Evolutionary conservation across 2,888 invertebrate genomes (phyloP).

Genomic region (Pycnomerus fuliginosus): DNA sequence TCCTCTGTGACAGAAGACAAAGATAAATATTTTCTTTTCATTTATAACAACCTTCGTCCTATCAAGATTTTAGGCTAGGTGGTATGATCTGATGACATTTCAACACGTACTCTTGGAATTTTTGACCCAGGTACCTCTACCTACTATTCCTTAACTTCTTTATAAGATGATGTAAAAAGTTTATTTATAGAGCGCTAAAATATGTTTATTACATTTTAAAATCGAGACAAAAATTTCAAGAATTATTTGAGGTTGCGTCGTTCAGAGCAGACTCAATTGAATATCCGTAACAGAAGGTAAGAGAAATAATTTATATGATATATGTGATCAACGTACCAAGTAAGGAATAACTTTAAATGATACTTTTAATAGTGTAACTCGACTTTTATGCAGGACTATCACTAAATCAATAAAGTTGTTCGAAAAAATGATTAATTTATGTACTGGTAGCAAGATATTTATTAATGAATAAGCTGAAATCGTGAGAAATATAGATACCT

Average conservation of each 20-base stretch:
- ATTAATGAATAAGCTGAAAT: constrained; percentile 32
- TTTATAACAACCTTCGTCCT: constrained; percentile 13
- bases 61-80: constrained; percentile 18
- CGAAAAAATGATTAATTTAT: constrained; percentile 35
- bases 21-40: constrained; percentile 15
- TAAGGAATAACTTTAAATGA: constrained; percentile 20
- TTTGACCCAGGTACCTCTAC: no score
- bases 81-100: constrained; percentile 18
- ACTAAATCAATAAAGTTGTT: constrained; percentile 33
- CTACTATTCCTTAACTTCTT: no score
- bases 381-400: constrained; percentile 22
- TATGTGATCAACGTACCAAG: constrained; percentile 19
- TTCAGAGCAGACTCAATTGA: no score
- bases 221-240: no score
- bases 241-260: background rate
- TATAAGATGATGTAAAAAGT: no score
- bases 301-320: constrained; percentile 15
- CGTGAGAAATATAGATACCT: constrained; percentile 32
- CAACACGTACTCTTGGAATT: constrained; percentile 9
- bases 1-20: constrained; percentile 15
- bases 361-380: constrained; percentile 19
- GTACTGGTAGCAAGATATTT: constrained; percentile 31
- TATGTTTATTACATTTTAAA: no score
- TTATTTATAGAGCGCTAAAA: no score
- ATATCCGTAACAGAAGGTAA: background rate